Base-by-base conservation (phyloP, 1,140 invertebrate genomes). In the Meloidogyne hapla region DNA sequence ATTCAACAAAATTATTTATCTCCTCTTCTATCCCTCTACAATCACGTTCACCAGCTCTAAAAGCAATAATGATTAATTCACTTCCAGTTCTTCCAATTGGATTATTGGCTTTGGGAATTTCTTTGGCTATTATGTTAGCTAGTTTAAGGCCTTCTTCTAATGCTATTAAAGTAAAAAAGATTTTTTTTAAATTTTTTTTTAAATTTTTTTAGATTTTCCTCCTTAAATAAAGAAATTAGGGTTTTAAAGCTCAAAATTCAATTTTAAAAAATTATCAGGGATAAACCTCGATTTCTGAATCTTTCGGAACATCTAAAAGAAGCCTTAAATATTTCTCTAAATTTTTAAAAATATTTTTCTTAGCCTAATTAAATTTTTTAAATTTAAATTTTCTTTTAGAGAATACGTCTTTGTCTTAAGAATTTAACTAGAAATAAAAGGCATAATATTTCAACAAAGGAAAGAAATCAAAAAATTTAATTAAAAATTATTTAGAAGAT, bases 21-120 rank as follows among this genome's bases (percentile, higher is more conserved):
- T n/a, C n/a, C n/a, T n/a, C n/a, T 33, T 33, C 28, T n/a, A n/a
- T n/a, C 21, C 68, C 4, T 0, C 68, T 1, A 18, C 38, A 18
- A n/a, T 42, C 18, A 2, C n/a, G 40, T 25, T 48, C 70, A 18
- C 56, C 70, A 61, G 56, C 70, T 10, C 23, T 73, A 23, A 63
- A 61, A 12, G 70, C 70, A 61, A 73, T 73, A 28, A 56, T 63
- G 5, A 38, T 21, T 38, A 61, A 26, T 23, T 73, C 70, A 25
- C 56, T 73, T 28, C 56, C 56, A 23, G 23, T 64, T 5, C 56
- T 73, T 13, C 38, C 64, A 12, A 21, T 73, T 64, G 70, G 70
- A 28, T 73, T 64, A 25, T 40, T 73, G 4, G 61, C 21, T 25
- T 64, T 73, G 9, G 15, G 0, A 38, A 38, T 61, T 38, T 61